Evolutionary conservation across 2,113 vertebrate species (phyloP), one percentile per base, ranked within the genome.

Genomic region (Poicephalus meyeri): DNA sequence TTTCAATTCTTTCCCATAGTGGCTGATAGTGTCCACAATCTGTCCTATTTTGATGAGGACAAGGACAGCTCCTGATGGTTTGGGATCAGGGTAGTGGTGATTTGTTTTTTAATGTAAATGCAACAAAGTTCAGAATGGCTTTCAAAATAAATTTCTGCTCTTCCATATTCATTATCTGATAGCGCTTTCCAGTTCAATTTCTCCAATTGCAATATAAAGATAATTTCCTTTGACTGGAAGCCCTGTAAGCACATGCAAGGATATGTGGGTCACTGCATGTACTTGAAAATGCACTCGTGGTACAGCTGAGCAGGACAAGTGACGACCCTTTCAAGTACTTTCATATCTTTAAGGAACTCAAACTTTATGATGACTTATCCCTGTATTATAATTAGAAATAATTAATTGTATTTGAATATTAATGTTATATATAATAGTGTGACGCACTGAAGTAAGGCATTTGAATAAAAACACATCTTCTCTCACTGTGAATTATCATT

Each of bases 11-110:
- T 84, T 56, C 37, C 46, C 9, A 2, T 37, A 15, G 17, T 15
- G n/a, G 9, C 8, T 0, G 0, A 13, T 8, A 52, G 10, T 3
- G 31, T 42, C 56, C 10, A 6, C 23, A 66, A 13, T 23, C 28
- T 39, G 23, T 60, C 55, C 11, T 64, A 2, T 37, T 61, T 63
- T 21, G n/a, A 33, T 28, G 10, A 72, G 14, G 33, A 35, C 23
- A 9, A 72, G 18, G 13, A 66, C 7, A 37, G 14, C 1, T 86
- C 5, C 17, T 29, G 11, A 7, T 42, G 15, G 3, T 33, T 80
- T 17, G 2, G 9, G 21, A 19, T 3, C 3, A 2, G 16, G 39
- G 6, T 13, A 19, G 29, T 8, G 35, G 35, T 26, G 64, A 15
- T n/a, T 74, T 71, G 3, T 2, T 74, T 81, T 80, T 76, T 55